These are phyloP conservation scores for Atherinomorus stipes DNA, from an alignment of 2,113 vertebrate genomes.

Conservation along the genomic window DNA sequence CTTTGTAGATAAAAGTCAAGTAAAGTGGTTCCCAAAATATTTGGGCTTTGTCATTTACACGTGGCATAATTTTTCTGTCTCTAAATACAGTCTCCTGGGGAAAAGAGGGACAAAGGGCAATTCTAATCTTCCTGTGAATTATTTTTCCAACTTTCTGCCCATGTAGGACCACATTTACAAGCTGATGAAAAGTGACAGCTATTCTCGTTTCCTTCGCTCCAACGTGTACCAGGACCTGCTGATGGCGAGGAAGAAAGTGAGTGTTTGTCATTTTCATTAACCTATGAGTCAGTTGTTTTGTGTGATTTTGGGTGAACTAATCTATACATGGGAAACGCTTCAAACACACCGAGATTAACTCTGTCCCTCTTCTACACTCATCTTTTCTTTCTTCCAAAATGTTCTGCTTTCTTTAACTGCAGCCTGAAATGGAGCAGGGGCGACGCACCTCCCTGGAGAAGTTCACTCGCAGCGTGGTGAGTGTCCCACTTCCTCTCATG, in stretches of 20 bases:
- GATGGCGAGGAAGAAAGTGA: slow-evolving; percentile 95
- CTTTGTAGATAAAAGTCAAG: too few relatives aligned
- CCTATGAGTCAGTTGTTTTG: background rate
- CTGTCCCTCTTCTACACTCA: background rate
- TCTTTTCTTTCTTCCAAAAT: background rate
- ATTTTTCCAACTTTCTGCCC: background rate
- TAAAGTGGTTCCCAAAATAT: too few relatives aligned
- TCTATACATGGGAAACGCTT: background rate
- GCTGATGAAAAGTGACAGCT: slow-evolving; percentile 99
- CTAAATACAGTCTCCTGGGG: too few relatives aligned
- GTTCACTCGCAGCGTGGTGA: slow-evolving; percentile 98
- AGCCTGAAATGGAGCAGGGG: slow-evolving; percentile 97
- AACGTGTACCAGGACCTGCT: slow-evolving; percentile 97
- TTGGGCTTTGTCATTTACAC: too few relatives aligned
- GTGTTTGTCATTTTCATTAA: background rate
- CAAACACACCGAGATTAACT: background rate
- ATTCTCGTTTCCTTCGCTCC: slow-evolving; percentile 96
- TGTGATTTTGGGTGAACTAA: background rate
- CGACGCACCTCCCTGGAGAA: slow-evolving; percentile 99
- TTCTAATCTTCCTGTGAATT: background rate
- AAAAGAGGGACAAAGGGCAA: too few relatives aligned
- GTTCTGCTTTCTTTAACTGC: slow-evolving; percentile 46
- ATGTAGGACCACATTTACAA: slow-evolving; percentile 98
- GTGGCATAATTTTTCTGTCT: too few relatives aligned
- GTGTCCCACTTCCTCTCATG: slow-evolving; percentile 61